phyloP scores from a whole-genome alignment of 35 echinoderm and acorn worm species.

The Lytechinus pictus region DNA sequence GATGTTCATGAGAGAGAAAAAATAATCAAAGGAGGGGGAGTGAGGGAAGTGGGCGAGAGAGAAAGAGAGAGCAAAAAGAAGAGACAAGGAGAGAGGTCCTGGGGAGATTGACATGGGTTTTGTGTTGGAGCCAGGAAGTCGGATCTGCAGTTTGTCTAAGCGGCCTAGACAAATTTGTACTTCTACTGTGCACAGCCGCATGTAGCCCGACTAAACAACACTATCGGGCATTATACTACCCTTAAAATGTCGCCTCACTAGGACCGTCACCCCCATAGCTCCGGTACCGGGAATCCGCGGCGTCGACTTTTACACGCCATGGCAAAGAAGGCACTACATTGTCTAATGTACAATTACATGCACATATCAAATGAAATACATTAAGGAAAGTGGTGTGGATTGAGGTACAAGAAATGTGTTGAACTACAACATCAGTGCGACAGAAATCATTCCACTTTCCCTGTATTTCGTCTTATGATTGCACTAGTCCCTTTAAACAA shows the following conservation, averaged over 20 bases:
- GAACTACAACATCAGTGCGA: neutral
- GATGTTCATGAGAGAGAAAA: neutral
- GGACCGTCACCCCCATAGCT: neutral
- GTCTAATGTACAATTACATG: neutral
- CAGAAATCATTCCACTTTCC: neutral
- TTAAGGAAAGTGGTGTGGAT: neutral
- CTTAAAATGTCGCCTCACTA: neutral
- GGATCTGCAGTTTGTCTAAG: slow-evolving; percentile 50
- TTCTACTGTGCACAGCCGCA: slow-evolving; percentile 47
- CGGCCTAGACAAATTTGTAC: slow-evolving; percentile 54
- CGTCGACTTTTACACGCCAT: slow-evolving; percentile 1
- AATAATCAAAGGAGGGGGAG: neutral
- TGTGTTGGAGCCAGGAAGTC: slow-evolving; percentile 47
- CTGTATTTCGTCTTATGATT: neutral
- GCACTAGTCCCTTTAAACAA: neutral
- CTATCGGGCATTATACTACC: neutral
- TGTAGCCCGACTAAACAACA: slow-evolving; percentile 41
- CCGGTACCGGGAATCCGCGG: neutral
- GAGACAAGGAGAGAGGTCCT: neutral
- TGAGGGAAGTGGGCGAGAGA: neutral
- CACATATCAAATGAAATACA: slow-evolving; percentile 6
- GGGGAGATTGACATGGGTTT: slow-evolving; percentile 43
- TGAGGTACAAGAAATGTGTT: neutral
- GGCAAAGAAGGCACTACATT: neutral
- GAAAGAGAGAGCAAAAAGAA: neutral